These are phyloP conservation scores for Dryomyza anilis DNA, from an alignment of 2,888 invertebrate genomes.

Conservation along the genomic window DNA sequence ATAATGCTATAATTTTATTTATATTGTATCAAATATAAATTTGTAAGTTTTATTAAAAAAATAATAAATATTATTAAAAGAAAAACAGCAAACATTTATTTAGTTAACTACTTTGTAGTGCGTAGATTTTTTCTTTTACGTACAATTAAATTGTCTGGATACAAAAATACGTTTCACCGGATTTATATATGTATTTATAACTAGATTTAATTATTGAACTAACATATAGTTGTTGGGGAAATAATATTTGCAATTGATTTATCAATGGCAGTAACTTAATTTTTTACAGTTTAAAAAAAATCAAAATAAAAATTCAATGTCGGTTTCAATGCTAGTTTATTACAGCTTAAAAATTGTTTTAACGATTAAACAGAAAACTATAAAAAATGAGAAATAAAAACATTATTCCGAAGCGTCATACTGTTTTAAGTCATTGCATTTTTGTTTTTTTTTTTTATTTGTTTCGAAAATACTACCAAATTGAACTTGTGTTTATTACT, in stretches of 20 bases:
- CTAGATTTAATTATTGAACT: too few species aligned
- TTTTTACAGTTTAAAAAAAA: background rate
- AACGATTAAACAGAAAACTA: too few species aligned
- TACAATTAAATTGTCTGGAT: conserved; percentile 2
- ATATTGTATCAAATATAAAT: conserved; percentile 17
- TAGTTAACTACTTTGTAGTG: conserved; percentile 17
- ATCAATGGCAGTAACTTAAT: background rate
- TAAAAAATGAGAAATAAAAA: background rate
- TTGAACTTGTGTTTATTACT: too few species aligned
- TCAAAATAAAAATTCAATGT: too few species aligned
- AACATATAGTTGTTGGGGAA: too few species aligned
- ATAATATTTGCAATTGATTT: too few species aligned
- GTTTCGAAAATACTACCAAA: background rate
- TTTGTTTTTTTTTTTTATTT: background rate
- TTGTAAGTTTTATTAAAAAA: background rate
- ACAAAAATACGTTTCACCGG: conserved; percentile 21
- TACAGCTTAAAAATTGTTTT: too few species aligned
- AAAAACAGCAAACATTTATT: conserved; percentile 21
- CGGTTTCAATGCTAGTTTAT: too few species aligned
- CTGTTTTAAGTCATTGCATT: conserved; percentile 22
- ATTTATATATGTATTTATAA: too few species aligned
- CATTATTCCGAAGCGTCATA: conserved; percentile 21
- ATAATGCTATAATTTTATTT: background rate
- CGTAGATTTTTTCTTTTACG: conserved; percentile 1
- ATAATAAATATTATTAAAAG: background rate